Conservation (phyloP, 2,888 invertebrate species). For the Eustalomyia histrio region DNA sequence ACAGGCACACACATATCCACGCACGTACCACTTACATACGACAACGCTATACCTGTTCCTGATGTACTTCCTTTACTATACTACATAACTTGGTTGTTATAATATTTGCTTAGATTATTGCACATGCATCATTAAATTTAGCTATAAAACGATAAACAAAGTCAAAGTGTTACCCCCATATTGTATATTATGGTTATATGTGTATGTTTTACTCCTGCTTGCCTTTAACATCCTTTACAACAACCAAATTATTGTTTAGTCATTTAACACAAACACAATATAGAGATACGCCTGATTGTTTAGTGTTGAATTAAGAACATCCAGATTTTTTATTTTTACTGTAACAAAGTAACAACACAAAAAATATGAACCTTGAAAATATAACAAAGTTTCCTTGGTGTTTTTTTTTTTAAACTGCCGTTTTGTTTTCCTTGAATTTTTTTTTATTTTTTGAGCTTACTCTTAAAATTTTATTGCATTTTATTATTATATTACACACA, state of each 20-base stretch:
- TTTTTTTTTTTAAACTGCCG: neutral
- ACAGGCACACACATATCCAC: neutral
- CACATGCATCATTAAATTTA: constrained; percentile 63
- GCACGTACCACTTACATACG: neutral
- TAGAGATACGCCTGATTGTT: constrained; percentile 41
- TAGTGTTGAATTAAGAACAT: constrained; percentile 36
- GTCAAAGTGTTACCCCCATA: constrained; percentile 46
- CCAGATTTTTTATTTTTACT: neutral
- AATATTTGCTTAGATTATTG: constrained; percentile 58
- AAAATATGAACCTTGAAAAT: constrained; percentile 33
- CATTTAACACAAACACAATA: constrained; percentile 45
- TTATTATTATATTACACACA: constrained; percentile 35
- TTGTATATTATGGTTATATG: constrained; percentile 28
- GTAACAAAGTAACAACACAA: constrained; percentile 21
- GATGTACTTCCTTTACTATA: constrained; percentile 35
- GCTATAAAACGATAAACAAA: constrained; percentile 58
- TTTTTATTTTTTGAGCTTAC: neutral
- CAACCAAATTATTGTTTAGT: constrained; percentile 54
- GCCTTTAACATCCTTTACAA: neutral
- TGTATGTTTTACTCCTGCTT: neutral
- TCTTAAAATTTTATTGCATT: constrained; percentile 49
- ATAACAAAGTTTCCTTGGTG: constrained; percentile 27
- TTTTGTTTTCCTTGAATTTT: neutral
- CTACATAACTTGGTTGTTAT: constrained; percentile 23
- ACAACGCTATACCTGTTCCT: constrained; percentile 16